Conservation (phyloP, 2,113 vertebrate species). For the Aramus guarauna region DNA sequence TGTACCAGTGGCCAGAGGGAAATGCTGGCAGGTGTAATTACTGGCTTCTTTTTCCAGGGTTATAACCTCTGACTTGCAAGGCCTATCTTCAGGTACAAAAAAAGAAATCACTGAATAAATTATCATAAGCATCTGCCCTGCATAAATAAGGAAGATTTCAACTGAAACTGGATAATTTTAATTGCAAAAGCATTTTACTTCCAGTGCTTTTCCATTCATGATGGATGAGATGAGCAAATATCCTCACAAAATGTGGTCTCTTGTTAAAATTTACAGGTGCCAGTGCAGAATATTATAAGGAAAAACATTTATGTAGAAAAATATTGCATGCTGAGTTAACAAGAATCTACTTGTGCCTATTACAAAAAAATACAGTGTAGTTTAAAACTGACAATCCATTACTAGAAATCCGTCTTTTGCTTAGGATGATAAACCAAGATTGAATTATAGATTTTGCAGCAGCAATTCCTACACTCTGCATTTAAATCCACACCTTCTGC, state of each 20-base stretch:
- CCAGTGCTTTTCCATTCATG: not conserved
- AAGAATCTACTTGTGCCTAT: slow-evolving; percentile 24
- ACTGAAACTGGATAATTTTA: not conserved
- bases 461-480: not conserved
- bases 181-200: not conserved
- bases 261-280: not conserved
- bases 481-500: slow-evolving; percentile 28
- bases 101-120: not conserved
- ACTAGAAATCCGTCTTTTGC: slow-evolving; percentile 45
- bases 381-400: slow-evolving; percentile 47
- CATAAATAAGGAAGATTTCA: not conserved
- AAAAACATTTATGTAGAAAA: not conserved
- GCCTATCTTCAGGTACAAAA: not conserved
- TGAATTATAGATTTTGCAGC: slow-evolving; percentile 56
- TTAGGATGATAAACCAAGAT: slow-evolving; percentile 58
- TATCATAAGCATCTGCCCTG: not conserved
- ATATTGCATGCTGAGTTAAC: not conserved
- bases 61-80: slow-evolving; percentile 13
- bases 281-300: not conserved
- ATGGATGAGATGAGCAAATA: not conserved
- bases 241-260: not conserved
- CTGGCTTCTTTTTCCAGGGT: slow-evolving; percentile 28
- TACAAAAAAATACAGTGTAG: not conserved
- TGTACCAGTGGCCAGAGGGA: slow-evolving; percentile 6
- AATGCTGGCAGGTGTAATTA: slow-evolving; percentile 58